Conservation (phyloP, 2,888 invertebrate species). For the Patella ulyssiponensis region DNA sequence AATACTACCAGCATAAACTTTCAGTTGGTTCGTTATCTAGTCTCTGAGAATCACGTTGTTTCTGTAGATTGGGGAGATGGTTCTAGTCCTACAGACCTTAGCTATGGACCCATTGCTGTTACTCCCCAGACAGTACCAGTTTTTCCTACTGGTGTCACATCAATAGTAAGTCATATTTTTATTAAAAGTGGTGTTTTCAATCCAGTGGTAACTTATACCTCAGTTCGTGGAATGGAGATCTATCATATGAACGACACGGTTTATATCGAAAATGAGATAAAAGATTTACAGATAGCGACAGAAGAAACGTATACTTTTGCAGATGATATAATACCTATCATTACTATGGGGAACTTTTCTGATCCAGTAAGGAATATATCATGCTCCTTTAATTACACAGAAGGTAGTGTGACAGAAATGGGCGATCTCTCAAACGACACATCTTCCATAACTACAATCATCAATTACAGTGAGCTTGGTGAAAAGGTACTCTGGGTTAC, state of each 20-base stretch:
- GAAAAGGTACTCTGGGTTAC: constrained; percentile 9
- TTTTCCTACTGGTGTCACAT: not conserved
- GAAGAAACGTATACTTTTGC: not conserved
- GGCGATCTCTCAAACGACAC: not conserved
- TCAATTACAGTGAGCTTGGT: not conserved
- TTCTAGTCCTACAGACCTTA: not conserved
- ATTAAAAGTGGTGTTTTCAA: not conserved
- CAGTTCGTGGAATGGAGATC: not conserved
- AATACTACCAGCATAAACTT: not conserved
- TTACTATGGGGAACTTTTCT: not conserved
- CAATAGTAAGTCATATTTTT: not conserved
- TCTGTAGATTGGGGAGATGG: not conserved
- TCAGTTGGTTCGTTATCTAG: not conserved
- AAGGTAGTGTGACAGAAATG: not conserved
- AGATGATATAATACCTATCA: not conserved
- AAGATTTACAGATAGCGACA: not conserved
- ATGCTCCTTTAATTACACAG: not conserved
- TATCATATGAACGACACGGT: not conserved
- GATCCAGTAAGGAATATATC: not conserved
- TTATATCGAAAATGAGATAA: not conserved
- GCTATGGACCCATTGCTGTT: not conserved
- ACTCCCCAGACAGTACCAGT: not conserved
- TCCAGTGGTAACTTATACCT: not conserved
- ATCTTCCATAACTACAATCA: not conserved
- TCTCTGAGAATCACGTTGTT: not conserved